A percentile compares a stretch with the other conserved stretches of the same genome.
phyloP scores from a whole-genome alignment of 2,888 invertebrate species.

The Cremastinae sp. region DNA sequence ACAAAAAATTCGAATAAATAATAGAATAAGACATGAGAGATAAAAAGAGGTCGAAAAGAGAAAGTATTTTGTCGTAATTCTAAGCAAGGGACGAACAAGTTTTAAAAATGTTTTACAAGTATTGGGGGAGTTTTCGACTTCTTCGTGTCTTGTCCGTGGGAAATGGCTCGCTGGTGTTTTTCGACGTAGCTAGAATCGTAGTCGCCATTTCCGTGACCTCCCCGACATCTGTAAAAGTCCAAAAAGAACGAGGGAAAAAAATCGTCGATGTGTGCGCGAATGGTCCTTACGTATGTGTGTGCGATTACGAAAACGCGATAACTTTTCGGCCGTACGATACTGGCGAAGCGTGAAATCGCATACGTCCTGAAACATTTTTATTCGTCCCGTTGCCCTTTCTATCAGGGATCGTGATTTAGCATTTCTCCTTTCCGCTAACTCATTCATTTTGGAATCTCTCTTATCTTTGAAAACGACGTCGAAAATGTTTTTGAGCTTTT shows the following conservation, averaged over 20 bases:
- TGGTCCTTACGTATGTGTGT: background rate
- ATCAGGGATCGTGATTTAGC: slow-evolving; percentile 40
- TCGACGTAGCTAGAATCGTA: slow-evolving; percentile 2
- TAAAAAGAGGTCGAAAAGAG: too few relatives aligned
- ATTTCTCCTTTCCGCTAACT: slow-evolving; percentile 40
- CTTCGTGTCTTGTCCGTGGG: background rate
- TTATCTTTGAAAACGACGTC: too few relatives aligned
- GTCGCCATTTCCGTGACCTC: slow-evolving; percentile 27
- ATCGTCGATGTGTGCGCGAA: background rate
- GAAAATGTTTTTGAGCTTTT: too few relatives aligned
- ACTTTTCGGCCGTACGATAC: slow-evolving; percentile 21
- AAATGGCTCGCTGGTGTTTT: background rate
- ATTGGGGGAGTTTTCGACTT: too few relatives aligned
- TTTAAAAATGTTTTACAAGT: too few relatives aligned
- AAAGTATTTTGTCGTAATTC: too few relatives aligned
- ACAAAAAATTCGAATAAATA: slow-evolving; percentile 13
- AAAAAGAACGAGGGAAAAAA: background rate
- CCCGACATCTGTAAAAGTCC: slow-evolving; percentile 10
- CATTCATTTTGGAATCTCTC: slow-evolving; percentile 40
- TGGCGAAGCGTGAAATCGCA: slow-evolving; percentile 55
- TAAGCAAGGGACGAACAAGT: too few relatives aligned
- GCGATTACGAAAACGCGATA: slow-evolving; percentile 16
- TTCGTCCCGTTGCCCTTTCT: slow-evolving; percentile 26
- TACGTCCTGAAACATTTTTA: slow-evolving; percentile 54
- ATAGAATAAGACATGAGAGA: too few relatives aligned